Evolutionary conservation across 2,113 vertebrate species (phyloP).

Genomic region (Cephalopholis sonnerati): DNA sequence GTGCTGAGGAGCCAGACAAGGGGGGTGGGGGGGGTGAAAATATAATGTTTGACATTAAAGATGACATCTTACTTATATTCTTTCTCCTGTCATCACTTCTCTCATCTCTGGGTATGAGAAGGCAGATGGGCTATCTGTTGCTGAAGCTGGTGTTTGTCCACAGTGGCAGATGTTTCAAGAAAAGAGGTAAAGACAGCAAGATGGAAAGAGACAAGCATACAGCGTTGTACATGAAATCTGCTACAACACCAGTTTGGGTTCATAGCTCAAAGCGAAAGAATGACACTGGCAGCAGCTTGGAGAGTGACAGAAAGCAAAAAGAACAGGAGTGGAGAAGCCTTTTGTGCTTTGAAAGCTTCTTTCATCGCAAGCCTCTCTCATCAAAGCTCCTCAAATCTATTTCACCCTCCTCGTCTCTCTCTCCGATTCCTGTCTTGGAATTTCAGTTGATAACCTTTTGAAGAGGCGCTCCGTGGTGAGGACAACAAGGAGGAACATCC

Average conservation of each 20-base stretch:
- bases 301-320: slow-evolving; percentile 53
- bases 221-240: slow-evolving; percentile 55
- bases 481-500: slow-evolving; percentile 66
- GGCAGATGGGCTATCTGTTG: slow-evolving; percentile 32
- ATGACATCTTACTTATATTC: slow-evolving; percentile 81
- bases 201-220: slow-evolving; percentile 55
- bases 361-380: slow-evolving; percentile 67
- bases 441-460: slow-evolving; percentile 75
- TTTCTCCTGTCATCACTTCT: slow-evolving; percentile 71
- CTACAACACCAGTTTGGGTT: slow-evolving; percentile 64
- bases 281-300: slow-evolving; percentile 51
- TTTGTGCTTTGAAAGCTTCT: slow-evolving; percentile 77
- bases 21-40: slow-evolving; percentile 14
- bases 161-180: neutral
- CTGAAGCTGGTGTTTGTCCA: slow-evolving; percentile 24
- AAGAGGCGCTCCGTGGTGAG: slow-evolving; percentile 61
- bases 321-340: slow-evolving; percentile 51
- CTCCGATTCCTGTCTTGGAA: slow-evolving; percentile 64
- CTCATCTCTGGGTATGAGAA: slow-evolving; percentile 66
- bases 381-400: slow-evolving; percentile 74
- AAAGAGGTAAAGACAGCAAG: neutral
- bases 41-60: slow-evolving; percentile 77
- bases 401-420: slow-evolving; percentile 65
- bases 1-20: slow-evolving; percentile 59
- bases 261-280: slow-evolving; percentile 47